Conservation (phyloP, 2,797 vertebrate genomes). For the Gallinago solitaria region DNA sequence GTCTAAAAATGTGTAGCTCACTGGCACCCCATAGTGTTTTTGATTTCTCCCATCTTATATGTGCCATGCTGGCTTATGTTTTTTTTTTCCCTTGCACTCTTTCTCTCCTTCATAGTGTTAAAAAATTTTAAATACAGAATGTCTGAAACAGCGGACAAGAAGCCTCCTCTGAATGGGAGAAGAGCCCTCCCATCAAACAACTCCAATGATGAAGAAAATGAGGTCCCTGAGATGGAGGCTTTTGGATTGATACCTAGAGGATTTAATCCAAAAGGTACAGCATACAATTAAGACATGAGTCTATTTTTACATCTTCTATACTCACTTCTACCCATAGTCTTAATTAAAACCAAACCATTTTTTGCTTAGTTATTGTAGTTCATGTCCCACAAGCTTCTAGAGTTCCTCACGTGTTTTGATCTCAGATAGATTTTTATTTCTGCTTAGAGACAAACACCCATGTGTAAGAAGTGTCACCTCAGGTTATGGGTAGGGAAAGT, state of each 20-base stretch:
- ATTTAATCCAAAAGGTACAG: constrained; percentile 83
- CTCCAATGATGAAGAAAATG: constrained; percentile 83
- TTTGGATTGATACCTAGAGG: constrained; percentile 82
- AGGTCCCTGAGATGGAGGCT: constrained; percentile 83
- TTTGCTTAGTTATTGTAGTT: neutral
- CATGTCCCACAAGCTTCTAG: neutral
- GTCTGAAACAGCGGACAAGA: constrained; percentile 58
- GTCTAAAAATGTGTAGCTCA: neutral
- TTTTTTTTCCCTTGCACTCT: neutral
- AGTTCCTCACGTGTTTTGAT: neutral
- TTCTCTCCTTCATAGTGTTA: neutral
- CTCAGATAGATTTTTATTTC: neutral
- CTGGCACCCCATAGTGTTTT: neutral
- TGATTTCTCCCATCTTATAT: neutral
- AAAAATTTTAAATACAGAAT: constrained; percentile 47
- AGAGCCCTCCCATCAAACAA: constrained; percentile 74
- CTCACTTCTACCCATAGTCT: neutral
- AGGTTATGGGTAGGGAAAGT: neutral
- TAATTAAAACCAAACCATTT: neutral
- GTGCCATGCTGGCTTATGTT: neutral
- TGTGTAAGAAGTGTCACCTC: neutral
- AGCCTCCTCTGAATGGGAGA: constrained; percentile 80
- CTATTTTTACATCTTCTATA: neutral
- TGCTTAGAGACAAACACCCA: neutral
- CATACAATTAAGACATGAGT: neutral